Evolutionary conservation across 2,888 invertebrate species (phyloP), one percentile per base, ranked within the genome.

Genomic region (Lithophane ornitopus): DNA sequence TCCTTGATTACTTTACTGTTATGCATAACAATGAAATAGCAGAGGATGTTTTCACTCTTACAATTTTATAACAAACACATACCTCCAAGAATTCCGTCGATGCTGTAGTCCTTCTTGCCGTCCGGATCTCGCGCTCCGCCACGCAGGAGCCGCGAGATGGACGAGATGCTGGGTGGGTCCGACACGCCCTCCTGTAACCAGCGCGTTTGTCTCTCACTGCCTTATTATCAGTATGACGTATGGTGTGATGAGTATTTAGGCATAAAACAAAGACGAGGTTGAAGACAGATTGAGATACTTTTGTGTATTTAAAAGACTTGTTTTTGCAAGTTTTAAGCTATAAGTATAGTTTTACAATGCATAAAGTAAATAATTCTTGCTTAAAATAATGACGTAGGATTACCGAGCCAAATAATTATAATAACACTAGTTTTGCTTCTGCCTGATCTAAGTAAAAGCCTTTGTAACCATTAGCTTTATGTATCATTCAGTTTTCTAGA

Each of bases 131-230:
- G 97, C n/a, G 98, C 97, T 59, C 98, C 98, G 59, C 98, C 98
- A 9, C 99, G 97, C 70, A 99, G 97, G 70, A 99, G 97, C 74
- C 99, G 97, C 85, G 98, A 99, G 90, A 99, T 99, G 71, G 99
- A 99, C 87, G 99, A 98, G 78, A 99, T 98, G 81, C 99, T 99
- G 46, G 99, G 99, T 12, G 99, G 99, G 94, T 99, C 99, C 86
- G 99, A 98, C 79, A 99, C 97, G 78, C 99, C 98, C 87, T 99
- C 98, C 97, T 99, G 98, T 87, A 96, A 96, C 83, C 78, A 72
- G 78, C 76, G 78, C 77, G 71, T 82, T 88, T 81, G 84, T 85
- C 84, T 89, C 75, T 88, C 85, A 86, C 75, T 87, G 81, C 73
- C 79, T 86, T 74, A 88, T 87, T 88, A 86, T 70, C 71, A 76